Percentiles rank a stretch among this genome's conserved stretches.
Conservation (phyloP, 2,113 vertebrate species). For the Bombycilla garrulus region DNA sequence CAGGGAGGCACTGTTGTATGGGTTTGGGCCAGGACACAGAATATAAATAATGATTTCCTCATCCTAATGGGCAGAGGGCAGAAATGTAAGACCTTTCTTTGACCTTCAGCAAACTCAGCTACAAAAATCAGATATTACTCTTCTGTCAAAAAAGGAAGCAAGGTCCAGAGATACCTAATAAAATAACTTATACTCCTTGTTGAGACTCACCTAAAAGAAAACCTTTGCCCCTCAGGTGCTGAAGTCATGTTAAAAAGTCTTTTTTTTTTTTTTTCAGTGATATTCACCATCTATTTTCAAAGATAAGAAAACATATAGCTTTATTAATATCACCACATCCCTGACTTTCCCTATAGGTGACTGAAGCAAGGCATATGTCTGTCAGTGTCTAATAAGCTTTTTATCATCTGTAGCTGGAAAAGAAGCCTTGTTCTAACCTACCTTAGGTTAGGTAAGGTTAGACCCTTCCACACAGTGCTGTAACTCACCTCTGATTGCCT, state of each 20-base stretch:
- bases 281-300: neutral
- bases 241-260: neutral
- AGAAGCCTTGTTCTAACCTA: neutral
- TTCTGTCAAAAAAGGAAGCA: neutral
- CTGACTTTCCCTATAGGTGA: neutral
- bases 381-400: neutral
- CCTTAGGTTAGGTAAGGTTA: neutral
- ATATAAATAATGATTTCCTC: neutral
- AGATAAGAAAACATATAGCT: neutral
- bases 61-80: neutral
- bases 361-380: neutral
- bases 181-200: neutral
- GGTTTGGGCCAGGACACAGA: neutral
- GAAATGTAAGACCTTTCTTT: neutral
- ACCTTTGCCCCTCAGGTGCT: neutral
- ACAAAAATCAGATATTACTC: neutral
- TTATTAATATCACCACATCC: neutral
- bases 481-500: neutral
- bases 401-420: neutral
- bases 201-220: neutral
- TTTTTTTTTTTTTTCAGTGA: neutral
- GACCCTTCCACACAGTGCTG: neutral
- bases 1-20: neutral
- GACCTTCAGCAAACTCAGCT: neutral
- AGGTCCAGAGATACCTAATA: neutral